These are phyloP conservation scores for Melinopterus prodromus DNA, from an alignment of 2,888 invertebrate species.

Conservation along the genomic window DNA sequence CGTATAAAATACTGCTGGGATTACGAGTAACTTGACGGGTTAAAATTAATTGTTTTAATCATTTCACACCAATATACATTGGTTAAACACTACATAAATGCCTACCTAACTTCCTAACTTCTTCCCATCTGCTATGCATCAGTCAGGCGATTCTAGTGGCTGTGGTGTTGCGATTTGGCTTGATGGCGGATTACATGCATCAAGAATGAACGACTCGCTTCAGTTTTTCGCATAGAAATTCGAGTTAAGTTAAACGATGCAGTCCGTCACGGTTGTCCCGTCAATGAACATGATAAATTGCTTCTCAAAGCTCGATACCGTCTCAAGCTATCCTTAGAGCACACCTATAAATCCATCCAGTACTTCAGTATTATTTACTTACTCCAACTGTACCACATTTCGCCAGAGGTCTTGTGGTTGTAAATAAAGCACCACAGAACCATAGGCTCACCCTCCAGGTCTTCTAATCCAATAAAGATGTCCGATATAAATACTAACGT, in stretches of 20 bases:
- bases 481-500: not conserved
- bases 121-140: too few species aligned
- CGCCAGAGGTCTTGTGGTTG: not conserved
- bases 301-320: not conserved
- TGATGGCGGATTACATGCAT: not conserved
- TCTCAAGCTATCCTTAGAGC: not conserved
- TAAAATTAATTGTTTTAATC: too few species aligned
- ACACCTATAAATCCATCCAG: not conserved
- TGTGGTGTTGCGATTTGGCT: not conserved
- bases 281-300: not conserved
- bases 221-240: not conserved
- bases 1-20: too few species aligned
- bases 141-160: too few species aligned
- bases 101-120: too few species aligned
- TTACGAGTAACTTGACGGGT: too few species aligned
- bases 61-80: too few species aligned
- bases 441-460: not conserved
- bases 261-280: not conserved
- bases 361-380: not conserved
- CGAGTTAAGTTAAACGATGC: not conserved
- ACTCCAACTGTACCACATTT: not conserved
- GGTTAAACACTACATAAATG: too few species aligned
- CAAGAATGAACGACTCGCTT: not conserved
- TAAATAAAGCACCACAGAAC: not conserved
- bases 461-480: constrained; percentile 4